phyloP scores from a whole-genome alignment of 1,140 invertebrate species.

The Pygmarrhopalites habei region DNA sequence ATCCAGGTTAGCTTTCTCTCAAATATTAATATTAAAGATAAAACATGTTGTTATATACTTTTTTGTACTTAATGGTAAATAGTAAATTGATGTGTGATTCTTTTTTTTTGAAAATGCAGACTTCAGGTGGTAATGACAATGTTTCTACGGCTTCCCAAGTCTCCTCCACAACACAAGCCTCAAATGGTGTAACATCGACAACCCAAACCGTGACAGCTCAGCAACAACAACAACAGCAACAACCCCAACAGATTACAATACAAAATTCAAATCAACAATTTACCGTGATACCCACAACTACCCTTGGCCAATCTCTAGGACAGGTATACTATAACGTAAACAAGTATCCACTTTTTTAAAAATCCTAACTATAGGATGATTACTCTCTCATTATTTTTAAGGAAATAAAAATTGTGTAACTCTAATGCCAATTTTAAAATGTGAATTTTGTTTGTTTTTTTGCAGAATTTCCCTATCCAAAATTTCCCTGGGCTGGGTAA shows the following conservation, averaged over 20 bases:
- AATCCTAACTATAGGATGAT: background rate
- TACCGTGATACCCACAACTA: conserved; percentile 61
- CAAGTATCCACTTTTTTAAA: background rate
- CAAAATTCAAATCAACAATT: conserved; percentile 52
- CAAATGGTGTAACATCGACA: conserved; percentile 39
- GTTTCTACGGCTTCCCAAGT: conserved; percentile 34
- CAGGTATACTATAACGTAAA: conserved; percentile 19
- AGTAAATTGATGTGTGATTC: too few species aligned
- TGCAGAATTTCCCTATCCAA: conserved; percentile 58
- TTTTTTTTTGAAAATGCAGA: too few species aligned
- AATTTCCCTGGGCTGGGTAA: conserved; percentile 68
- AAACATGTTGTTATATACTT: too few species aligned
- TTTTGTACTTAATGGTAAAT: too few species aligned
- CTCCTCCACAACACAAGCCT: conserved; percentile 39
- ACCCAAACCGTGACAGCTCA: conserved; percentile 37
- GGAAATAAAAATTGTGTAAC: too few species aligned
- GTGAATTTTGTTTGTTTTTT: too few species aligned
- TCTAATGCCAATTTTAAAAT: too few species aligned
- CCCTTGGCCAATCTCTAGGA: conserved; percentile 42
- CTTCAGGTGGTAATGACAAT: conserved; percentile 24
- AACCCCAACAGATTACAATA: conserved; percentile 43
- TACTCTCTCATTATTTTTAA: too few species aligned
- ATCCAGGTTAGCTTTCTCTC: conserved; percentile 35
- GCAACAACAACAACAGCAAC: conserved; percentile 39
- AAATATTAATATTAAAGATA: too few species aligned